phyloP scores from a whole-genome alignment of 2,888 invertebrate species.

The Sminthurides aquaticus region DNA sequence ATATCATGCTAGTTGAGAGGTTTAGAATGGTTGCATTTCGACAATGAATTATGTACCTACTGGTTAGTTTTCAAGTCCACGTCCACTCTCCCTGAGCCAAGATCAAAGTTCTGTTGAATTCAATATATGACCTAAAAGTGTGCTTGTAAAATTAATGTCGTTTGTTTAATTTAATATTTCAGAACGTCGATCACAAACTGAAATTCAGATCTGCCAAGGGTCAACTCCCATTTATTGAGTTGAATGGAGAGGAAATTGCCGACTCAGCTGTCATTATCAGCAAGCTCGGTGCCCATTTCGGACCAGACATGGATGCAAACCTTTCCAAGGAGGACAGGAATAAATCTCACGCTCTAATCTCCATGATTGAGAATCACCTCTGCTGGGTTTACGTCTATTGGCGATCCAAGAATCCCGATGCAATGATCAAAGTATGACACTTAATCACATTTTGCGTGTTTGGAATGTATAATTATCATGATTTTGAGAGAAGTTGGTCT shows the following conservation, averaged over 20 bases:
- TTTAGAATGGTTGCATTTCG: too few relatives aligned
- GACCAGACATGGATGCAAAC: slow-evolving; percentile 73
- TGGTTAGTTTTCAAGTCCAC: too few relatives aligned
- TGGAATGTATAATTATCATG: slow-evolving; percentile 1
- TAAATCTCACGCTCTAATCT: slow-evolving; percentile 82
- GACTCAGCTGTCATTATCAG: slow-evolving; percentile 87
- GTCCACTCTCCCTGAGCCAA: too few relatives aligned
- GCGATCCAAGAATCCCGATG: slow-evolving; percentile 83
- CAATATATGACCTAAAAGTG: too few relatives aligned
- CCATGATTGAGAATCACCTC: slow-evolving; percentile 90
- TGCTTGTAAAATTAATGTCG: neutral
- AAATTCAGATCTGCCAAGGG: slow-evolving; percentile 90
- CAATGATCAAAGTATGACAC: slow-evolving; percentile 58
- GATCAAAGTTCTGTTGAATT: too few relatives aligned
- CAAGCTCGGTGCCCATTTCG: slow-evolving; percentile 72
- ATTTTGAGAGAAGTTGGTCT: too few relatives aligned
- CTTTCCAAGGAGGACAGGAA: slow-evolving; percentile 78
- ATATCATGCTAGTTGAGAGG: too few relatives aligned
- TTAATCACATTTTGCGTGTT: slow-evolving; percentile 6
- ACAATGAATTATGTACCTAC: too few relatives aligned
- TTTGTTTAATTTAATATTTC: slow-evolving; percentile 40
- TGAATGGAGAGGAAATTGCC: slow-evolving; percentile 89
- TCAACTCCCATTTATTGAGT: slow-evolving; percentile 85
- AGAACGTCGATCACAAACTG: slow-evolving; percentile 93
- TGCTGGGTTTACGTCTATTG: slow-evolving; percentile 80